These are phyloP conservation scores for Athalia circularis DNA, from an alignment of 2,888 invertebrate genomes.

Conservation along the genomic window DNA sequence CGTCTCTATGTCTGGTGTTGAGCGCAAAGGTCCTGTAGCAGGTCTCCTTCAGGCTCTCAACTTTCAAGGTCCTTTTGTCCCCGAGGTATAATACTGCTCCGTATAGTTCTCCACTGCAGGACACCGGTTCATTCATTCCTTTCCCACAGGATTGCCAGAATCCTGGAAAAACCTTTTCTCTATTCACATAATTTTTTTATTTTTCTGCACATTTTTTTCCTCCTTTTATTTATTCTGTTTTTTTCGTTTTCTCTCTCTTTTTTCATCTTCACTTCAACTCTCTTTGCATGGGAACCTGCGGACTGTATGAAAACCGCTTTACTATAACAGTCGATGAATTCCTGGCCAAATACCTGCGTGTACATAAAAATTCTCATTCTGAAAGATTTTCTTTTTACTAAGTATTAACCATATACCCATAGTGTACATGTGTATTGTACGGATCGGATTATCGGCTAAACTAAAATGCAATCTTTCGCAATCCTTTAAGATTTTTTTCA, in stretches of 20 bases:
- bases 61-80: slow-evolving; percentile 52
- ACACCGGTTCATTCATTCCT: slow-evolving; percentile 63
- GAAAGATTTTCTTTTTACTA: slow-evolving; percentile 17
- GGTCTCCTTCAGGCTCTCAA: slow-evolving; percentile 14
- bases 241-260: slow-evolving; percentile 28
- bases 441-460: slow-evolving; percentile 52
- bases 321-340: slow-evolving; percentile 12
- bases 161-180: slow-evolving; percentile 66
- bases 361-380: neutral
- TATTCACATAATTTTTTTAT: slow-evolving; percentile 60
- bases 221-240: slow-evolving; percentile 35
- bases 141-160: slow-evolving; percentile 70
- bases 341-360: neutral
- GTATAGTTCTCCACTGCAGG: slow-evolving; percentile 59
- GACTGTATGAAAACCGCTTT: slow-evolving; percentile 35
- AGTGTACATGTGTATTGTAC: neutral
- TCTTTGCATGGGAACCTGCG: slow-evolving; percentile 58
- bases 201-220: slow-evolving; percentile 55
- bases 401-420: too few relatives aligned
- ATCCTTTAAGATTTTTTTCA: slow-evolving; percentile 62
- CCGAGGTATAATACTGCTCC: slow-evolving; percentile 58
- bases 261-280: slow-evolving; percentile 30
- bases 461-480: slow-evolving; percentile 60
- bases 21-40: slow-evolving; percentile 31
- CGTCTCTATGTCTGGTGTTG: slow-evolving; percentile 36